phyloP scores from a whole-genome alignment of 2,888 invertebrate genomes.

The Agonopterix alstromeriana region DNA sequence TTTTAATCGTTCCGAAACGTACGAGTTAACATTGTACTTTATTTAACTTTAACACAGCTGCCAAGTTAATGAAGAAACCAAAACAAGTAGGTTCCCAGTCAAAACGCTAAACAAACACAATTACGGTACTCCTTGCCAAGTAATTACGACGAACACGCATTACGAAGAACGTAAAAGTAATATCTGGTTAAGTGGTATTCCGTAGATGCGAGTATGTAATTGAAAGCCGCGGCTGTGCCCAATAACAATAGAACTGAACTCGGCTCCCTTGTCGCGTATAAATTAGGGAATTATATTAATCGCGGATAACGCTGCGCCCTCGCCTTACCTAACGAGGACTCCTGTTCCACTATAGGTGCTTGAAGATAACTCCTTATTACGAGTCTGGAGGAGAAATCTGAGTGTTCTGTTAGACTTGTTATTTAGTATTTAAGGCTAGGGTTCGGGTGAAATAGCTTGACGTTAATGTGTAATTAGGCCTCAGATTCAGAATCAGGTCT shows the following conservation, averaged over 20 bases:
- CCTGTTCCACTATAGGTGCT: slow-evolving; percentile 1
- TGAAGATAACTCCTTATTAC: slow-evolving; percentile 3
- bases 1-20: no score
- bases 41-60: neutral
- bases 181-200: slow-evolving; percentile 25
- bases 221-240: slow-evolving; percentile 52
- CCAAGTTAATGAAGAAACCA: neutral
- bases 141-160: slow-evolving; percentile 20
- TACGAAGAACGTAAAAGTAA: slow-evolving; percentile 31
- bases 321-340: slow-evolving; percentile 10
- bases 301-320: slow-evolving; percentile 38
- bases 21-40: no score
- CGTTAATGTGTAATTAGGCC: slow-evolving; percentile 1
- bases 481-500: slow-evolving; percentile 5
- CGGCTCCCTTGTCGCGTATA: slow-evolving; percentile 38
- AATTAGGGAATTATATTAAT: slow-evolving; percentile 70
- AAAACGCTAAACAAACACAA: slow-evolving; percentile 27
- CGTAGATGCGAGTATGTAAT: slow-evolving; percentile 21
- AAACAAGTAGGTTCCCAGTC: slow-evolving; percentile 11
- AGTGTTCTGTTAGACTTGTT: neutral
- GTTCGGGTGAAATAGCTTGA: neutral
- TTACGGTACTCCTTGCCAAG: slow-evolving; percentile 34
- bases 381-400: neutral
- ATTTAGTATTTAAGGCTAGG: neutral
- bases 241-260: slow-evolving; percentile 40